Conservation (phyloP, 2,888 invertebrate species). For the Andrena minutula region DNA sequence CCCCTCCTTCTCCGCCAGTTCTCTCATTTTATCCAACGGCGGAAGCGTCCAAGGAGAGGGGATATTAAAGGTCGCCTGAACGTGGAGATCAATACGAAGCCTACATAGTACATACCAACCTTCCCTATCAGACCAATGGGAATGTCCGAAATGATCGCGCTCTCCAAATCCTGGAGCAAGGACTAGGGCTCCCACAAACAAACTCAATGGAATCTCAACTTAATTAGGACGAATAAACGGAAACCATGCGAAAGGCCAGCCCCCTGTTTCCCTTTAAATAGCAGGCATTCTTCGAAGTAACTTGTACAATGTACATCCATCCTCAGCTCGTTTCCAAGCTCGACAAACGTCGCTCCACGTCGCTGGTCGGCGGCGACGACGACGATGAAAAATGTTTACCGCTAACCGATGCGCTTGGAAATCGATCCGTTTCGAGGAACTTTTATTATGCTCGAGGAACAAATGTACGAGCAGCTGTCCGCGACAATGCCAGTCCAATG, state of each 20-base stretch:
- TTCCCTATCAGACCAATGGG: conserved; percentile 72
- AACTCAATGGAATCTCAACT: not conserved
- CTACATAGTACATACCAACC: conserved; percentile 74
- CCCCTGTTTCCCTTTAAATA: not conserved
- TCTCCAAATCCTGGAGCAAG: not conserved
- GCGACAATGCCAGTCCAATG: not conserved
- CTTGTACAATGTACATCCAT: not conserved
- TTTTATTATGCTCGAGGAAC: conserved; percentile 20
- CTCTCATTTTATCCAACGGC: conserved; percentile 40
- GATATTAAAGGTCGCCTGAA: conserved; percentile 78
- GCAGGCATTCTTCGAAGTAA: not conserved
- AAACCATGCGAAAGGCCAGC: not conserved
- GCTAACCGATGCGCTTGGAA: conserved; percentile 39
- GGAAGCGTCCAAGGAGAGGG: conserved; percentile 52
- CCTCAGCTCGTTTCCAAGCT: no score
- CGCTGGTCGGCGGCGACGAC: no score
- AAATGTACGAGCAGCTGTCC: conserved; percentile 6
- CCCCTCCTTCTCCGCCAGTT: conserved; percentile 38
- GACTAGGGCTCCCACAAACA: not conserved
- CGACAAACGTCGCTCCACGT: conserved; percentile 15
- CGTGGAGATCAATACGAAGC: conserved; percentile 79
- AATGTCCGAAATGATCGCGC: conserved; percentile 57
- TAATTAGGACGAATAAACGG: not conserved
- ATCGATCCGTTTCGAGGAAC: conserved; percentile 49
- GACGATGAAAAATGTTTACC: conserved; percentile 21